Base-by-base conservation (phyloP, 2,113 vertebrate species). In the Platycercus adscitus region DNA sequence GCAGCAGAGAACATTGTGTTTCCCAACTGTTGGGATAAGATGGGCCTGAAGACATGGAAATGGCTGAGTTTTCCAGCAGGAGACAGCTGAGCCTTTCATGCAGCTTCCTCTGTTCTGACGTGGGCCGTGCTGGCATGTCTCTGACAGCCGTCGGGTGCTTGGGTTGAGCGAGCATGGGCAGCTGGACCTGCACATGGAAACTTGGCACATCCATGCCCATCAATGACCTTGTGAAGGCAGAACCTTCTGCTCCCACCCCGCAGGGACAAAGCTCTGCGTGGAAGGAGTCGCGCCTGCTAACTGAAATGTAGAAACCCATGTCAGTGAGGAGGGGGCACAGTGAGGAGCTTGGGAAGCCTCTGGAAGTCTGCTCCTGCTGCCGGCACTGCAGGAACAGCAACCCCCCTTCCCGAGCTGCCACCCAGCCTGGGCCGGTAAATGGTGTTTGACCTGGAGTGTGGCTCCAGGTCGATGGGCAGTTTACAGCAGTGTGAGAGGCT, bases 391-490 rank as follows among this genome's bases (percentile, higher is more conserved):
- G 60, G 35, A 47, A 2, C 3, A 11, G 53, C 15, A 29, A 3
- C 46, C 15, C 7, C 52, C 23, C 50, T 76, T 18, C 44, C 21
- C 31, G 15, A 17, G 35, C 41, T 17, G 26, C 20, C 4, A 3
- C 60, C 33, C 50, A 17, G 70, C 21, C 39, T 11, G 1, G 1
- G 10, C 35, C 0, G 0, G 2, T 5, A 17, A 9, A 53, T 33
- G 24, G 10, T n/a, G 0, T 13, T 43, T 72, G 39, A 85, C 49
- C 28, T 35, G 1, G 9, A 26, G 53, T 5, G 70, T 28, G 17
- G 15, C 37, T 58, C 25, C 46, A 37, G 44, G 47, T 24, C 10
- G 24, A 21, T 3, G 35, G 7, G 23, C n/a, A 23, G 6, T 33
- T 78, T 47, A 4, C n/a, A 63, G 61, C 53, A 18, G 6, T 20